These are phyloP conservation scores for Cladopsammia gracilis DNA, from an alignment of 64 coral and sea anemone species.

Conservation along the genomic window DNA sequence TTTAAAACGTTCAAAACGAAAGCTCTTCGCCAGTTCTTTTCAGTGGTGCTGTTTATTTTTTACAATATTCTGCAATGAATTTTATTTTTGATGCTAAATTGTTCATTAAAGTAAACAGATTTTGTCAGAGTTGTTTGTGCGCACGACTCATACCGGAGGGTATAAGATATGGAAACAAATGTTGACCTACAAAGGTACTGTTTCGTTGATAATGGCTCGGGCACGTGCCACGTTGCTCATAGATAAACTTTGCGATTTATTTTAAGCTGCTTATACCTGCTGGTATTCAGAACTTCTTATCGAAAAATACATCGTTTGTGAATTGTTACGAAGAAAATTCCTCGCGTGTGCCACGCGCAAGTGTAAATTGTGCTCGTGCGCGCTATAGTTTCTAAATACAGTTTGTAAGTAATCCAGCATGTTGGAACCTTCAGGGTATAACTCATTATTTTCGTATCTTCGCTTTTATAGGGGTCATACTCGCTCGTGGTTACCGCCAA, in stretches of 20 bases:
- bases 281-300: not conserved
- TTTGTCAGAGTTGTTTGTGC: not conserved
- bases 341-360: not conserved
- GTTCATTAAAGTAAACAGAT: not conserved
- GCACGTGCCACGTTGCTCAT: constrained; percentile 18
- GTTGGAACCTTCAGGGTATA: not conserved
- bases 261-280: not conserved
- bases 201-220: not conserved
- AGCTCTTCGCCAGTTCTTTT: no score
- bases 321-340: not conserved
- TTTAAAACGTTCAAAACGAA: no score
- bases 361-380: not conserved
- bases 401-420: not conserved
- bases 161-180: no score
- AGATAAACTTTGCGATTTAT: not conserved
- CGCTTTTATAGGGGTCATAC: constrained; percentile 13
- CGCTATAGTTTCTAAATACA: not conserved
- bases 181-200: not conserved
- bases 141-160: not conserved
- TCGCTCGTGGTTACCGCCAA: not conserved
- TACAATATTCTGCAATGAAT: no score
- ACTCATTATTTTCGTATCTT: constrained; percentile 32
- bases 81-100: not conserved
- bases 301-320: not conserved
- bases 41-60: not conserved